Evolutionary conservation across 2,113 vertebrate species (phyloP).

Genomic region (Paedocypris sp.): DNA sequence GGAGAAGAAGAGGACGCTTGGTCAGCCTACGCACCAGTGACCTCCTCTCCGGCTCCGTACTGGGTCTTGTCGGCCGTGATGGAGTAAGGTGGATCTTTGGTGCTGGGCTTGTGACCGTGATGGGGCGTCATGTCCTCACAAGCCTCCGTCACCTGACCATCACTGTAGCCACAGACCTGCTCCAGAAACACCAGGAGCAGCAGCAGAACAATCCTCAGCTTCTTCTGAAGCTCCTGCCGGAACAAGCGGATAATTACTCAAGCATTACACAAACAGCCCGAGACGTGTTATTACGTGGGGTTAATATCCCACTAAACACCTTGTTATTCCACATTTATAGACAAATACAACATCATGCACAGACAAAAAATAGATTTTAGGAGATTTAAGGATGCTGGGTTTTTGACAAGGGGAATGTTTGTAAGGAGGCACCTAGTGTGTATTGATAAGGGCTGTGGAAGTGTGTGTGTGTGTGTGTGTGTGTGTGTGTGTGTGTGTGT

Average conservation of each 20-base stretch:
- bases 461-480: too few relatives aligned
- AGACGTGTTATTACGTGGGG: too few relatives aligned
- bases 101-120: constrained; percentile 50
- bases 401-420: too few relatives aligned
- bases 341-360: too few relatives aligned
- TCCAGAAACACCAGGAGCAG: constrained; percentile 22
- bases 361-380: too few relatives aligned
- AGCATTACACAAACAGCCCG: background rate
- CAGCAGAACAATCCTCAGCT: constrained; percentile 6
- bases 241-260: constrained; percentile 14
- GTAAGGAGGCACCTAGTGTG: too few relatives aligned
- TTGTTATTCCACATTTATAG: too few relatives aligned
- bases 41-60: constrained; percentile 61
- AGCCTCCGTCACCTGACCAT: constrained; percentile 58
- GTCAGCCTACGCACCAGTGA: constrained; percentile 63
- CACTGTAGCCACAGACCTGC: constrained; percentile 48
- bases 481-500: too few relatives aligned
- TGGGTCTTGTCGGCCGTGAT: constrained; percentile 53
- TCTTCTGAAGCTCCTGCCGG: constrained; percentile 54
- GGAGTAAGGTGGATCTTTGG: constrained; percentile 46
- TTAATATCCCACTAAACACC: too few relatives aligned
- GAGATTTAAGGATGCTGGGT: too few relatives aligned
- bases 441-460: too few relatives aligned
- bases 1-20: background rate
- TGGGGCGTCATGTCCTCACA: constrained; percentile 66